phyloP scores from a whole-genome alignment of 2,797 vertebrate genomes.

The Vespertilio murinus region DNA sequence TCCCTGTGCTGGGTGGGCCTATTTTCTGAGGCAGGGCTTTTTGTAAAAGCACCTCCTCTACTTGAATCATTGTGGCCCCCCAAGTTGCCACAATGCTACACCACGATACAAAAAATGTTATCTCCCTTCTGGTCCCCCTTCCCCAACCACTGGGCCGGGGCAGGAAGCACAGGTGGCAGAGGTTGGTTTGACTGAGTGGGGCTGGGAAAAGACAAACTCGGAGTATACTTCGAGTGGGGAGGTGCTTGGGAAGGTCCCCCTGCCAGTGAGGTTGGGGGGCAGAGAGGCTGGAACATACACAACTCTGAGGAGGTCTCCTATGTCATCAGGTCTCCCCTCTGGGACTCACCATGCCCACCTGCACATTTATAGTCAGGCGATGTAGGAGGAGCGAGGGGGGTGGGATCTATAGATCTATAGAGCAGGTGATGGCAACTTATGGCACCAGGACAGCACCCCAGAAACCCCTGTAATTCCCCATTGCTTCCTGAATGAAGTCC shows the following conservation, averaged over 20 bases:
- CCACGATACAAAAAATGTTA: constrained; percentile 88
- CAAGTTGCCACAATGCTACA: constrained; percentile 89
- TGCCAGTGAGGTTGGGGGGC: too few relatives aligned
- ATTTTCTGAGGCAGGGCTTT: constrained; percentile 79
- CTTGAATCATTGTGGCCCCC: constrained; percentile 87
- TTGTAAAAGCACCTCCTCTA: constrained; percentile 86
- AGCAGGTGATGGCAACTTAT: background rate
- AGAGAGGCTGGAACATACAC: background rate
- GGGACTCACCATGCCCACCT: background rate
- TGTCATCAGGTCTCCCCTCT: background rate
- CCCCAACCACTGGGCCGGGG: background rate
- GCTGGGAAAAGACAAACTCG: background rate
- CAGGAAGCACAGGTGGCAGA: constrained; percentile 61
- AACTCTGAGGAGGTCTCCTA: background rate
- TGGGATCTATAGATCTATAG: too few relatives aligned
- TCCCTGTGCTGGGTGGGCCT: background rate
- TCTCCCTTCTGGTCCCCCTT: background rate
- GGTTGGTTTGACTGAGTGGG: background rate
- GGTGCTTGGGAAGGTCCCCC: background rate
- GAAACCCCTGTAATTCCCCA: background rate
- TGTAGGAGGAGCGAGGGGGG: background rate
- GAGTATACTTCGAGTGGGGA: background rate
- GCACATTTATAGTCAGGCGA: constrained; percentile 38
- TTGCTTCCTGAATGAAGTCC: background rate
- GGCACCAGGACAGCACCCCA: background rate